A percentile compares a stretch with the other conserved stretches of the same genome.
Conservation (phyloP, 2,888 invertebrate species). For the Catocala nupta region DNA sequence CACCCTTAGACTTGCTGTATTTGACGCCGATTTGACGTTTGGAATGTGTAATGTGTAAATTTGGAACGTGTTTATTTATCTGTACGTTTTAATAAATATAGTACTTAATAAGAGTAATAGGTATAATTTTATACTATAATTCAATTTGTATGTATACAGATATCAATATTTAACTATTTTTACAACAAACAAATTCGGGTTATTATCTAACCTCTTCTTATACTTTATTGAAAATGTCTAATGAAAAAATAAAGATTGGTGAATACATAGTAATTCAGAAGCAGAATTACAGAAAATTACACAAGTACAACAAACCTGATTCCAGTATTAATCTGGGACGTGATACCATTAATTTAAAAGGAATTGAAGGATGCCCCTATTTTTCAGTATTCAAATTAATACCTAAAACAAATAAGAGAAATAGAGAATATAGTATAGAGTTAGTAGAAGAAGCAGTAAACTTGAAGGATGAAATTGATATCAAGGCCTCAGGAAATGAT, state of each 20-base stretch:
- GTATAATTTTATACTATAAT: too few relatives aligned
- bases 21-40: too few relatives aligned
- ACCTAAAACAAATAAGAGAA: conserved; percentile 85
- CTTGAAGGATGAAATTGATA: conserved; percentile 88
- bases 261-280: conserved; percentile 92
- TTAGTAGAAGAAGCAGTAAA: conserved; percentile 79
- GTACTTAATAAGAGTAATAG: too few relatives aligned
- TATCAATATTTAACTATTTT: conserved; percentile 1
- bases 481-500: conserved; percentile 91
- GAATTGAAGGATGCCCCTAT: conserved; percentile 90
- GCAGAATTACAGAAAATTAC: conserved; percentile 92
- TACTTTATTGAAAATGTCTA: conserved; percentile 26
- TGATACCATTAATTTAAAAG: conserved; percentile 90
- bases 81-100: too few relatives aligned
- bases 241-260: conserved; percentile 87
- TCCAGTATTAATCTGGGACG: conserved; percentile 90
- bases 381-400: conserved; percentile 93
- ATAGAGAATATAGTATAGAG: conserved; percentile 86
- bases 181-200: too few relatives aligned
- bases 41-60: too few relatives aligned
- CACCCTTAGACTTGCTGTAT: too few relatives aligned
- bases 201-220: conserved; percentile 2
- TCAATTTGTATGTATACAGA: not conserved
- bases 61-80: too few relatives aligned
- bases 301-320: conserved; percentile 90